Base-by-base conservation (phyloP, 2,888 invertebrate genomes). In the Scaptomyza reducta region DNA sequence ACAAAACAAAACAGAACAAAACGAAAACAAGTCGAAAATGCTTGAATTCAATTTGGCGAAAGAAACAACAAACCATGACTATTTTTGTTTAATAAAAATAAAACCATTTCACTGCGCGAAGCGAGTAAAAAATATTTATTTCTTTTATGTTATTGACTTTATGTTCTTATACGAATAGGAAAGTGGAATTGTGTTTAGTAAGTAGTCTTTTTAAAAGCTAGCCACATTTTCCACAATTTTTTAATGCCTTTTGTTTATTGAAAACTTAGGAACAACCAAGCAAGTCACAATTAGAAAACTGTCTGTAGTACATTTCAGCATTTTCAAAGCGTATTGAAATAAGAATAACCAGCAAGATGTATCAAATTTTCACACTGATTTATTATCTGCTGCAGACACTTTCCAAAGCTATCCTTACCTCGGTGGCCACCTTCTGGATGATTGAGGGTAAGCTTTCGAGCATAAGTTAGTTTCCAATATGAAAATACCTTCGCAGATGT, bases 71-170 rank as follows among this genome's bases (percentile, higher is more conserved):
- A 84, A 74, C 61, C 71, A 80, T 50, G 75, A 89, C 75, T 77
- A 85, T 85, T 88, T 40, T 88, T 88, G 82, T 88, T 89, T 80
- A 85, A 88, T 77, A 83, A 70, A 73, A 78, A 57, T 50, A 61
- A 66, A 35, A 50, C 9, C 29, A 74, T 72, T 82, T 75, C 66
- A 77, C 81, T 85, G 75, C 71, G 66, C 57, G 61, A 81, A 88
- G 76, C 76, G 56, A 66, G 50, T 57, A 68, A 47, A 62, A 41
- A 55, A 29, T 61, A 46, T 16, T 55, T 10, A 6, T 58, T 31
- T 33, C n/a, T n/a, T 57, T 6, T 42, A 1, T n/a, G 13, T 35
- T 33, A 2, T 33, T 9, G 1, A 22, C 10, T 22, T 40, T 25
- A 18, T 25, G 10, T 29, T 6, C 18, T 18, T 14, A 7, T 33